Percentiles rank a stretch among this genome's conserved stretches.
These are phyloP conservation scores for Intellagama lesueurii DNA, from an alignment of 2,797 vertebrate genomes.

Conservation along the genomic window DNA sequence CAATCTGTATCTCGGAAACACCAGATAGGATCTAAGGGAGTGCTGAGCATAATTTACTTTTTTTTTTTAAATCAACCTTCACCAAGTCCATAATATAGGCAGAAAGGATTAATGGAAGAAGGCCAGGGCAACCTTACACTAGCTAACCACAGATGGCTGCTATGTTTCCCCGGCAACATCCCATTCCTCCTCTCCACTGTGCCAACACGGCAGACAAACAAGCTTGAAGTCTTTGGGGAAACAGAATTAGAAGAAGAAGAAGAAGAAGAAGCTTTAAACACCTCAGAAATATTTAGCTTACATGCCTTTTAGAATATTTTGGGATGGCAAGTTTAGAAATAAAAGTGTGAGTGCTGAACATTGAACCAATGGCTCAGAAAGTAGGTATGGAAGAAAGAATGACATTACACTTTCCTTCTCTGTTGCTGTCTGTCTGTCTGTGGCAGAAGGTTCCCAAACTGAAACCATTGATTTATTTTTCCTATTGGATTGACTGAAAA, in stretches of 20 bases:
- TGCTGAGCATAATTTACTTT: slow-evolving; percentile 7
- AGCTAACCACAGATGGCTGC: slow-evolving; percentile 5
- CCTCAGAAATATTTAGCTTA: slow-evolving; percentile 25
- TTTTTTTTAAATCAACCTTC: slow-evolving; percentile 13
- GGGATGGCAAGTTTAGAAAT: not conserved
- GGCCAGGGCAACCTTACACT: not conserved
- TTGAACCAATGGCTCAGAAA: too few relatives aligned
- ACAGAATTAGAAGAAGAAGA: slow-evolving; percentile 26
- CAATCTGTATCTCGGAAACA: not conserved
- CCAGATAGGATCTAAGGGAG: not conserved
- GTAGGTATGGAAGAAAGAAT: not conserved
- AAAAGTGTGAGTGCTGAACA: not conserved
- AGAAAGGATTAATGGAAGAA: not conserved
- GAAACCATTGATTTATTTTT: too few relatives aligned
- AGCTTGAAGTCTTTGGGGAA: slow-evolving; percentile 35
- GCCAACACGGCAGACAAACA: slow-evolving; percentile 16
- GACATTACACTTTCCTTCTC: too few relatives aligned
- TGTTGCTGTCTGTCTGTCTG: not conserved
- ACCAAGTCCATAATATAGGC: not conserved
- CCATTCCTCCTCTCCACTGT: not conserved
- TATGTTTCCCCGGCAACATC: slow-evolving; percentile 4
- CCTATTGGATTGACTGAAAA: not conserved
- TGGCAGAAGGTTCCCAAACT: too few relatives aligned
- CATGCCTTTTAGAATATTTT: not conserved
- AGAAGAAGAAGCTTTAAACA: slow-evolving; percentile 34